phyloP scores from a whole-genome alignment of 2,113 vertebrate species.

The Embiotoca jacksoni region DNA sequence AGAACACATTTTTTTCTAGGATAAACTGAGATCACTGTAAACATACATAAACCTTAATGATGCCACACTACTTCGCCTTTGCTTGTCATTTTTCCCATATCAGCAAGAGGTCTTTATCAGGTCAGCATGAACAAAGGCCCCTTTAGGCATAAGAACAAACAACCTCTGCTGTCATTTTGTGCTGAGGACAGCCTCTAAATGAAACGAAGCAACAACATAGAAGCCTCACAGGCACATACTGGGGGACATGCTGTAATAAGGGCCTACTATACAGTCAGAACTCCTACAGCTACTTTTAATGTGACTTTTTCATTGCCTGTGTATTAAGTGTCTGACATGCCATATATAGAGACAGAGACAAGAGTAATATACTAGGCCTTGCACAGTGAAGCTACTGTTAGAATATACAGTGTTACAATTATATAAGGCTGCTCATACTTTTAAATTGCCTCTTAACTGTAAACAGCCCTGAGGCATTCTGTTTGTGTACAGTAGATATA shows the following conservation, averaged over 20 bases:
- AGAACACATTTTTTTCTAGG: not conserved
- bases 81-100: not conserved
- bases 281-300: conserved; percentile 1
- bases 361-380: no score
- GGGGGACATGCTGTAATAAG: not conserved
- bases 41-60: not conserved
- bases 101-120: conserved; percentile 7
- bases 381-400: no score
- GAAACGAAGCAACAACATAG: conserved; percentile 17
- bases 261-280: not conserved
- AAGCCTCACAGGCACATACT: not conserved
- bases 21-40: not conserved
- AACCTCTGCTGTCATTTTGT: not conserved
- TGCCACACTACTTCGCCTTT: not conserved
- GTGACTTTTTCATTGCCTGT: conserved; percentile 4
- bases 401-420: no score
- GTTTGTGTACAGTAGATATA: no score
- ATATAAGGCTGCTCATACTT: no score
- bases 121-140: not conserved
- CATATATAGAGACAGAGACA: no score
- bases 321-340: not conserved
- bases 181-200: not conserved
- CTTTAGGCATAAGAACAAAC: conserved; percentile 13
- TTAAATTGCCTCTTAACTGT: no score
- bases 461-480: no score